Evolutionary conservation across 2,113 vertebrate species (phyloP), one percentile per base, ranked within the genome.

Genomic region (Vidua chalybeata): DNA sequence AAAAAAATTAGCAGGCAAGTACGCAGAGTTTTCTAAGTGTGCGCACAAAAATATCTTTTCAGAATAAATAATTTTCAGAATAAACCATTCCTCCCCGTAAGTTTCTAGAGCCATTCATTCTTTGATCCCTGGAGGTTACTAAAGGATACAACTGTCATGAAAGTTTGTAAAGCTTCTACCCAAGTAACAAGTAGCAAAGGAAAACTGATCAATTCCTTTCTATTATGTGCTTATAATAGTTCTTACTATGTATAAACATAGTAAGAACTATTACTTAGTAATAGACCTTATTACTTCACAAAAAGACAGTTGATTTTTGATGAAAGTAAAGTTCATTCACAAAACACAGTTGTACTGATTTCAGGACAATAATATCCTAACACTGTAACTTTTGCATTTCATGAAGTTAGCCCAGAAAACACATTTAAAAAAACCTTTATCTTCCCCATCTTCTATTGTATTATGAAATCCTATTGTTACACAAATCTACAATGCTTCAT

Each of bases 301-400:
- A 46, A 83, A 63, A 61, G 23, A 3, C 6, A 49, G 5, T 2
- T 55, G 23, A 67, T 54, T 77, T 76, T 78, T 71, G 17, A 63
- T 49, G 4, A 69, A 39, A 13, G 1, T 45, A n/a, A 78, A 75
- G 11, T 58, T 89, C 23, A 77, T 30, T 67, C 55, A 77, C 22
- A 37, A 77, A 26, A 69, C 7, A 35, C 66, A 89, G 9, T 30
- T 67, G 20, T 33, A 19, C 6, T 51, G 18, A 71, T 15, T 83
- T 58, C 62, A 0, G 2, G 26, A 56, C 31, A 62, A 37, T 41
- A 82, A n/a, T 27, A 80, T 10, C 71, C 24, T 41, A 14, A 39
- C 49, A 30, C 13, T 31, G 4, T 45, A 63, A n/a, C 1, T 0
- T 13, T 45, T 5, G 11, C 2, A 5, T 64, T 68, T 20, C 13